phyloP scores from a whole-genome alignment of 64 coral and sea anemone genomes.

The Porites australiensis region DNA sequence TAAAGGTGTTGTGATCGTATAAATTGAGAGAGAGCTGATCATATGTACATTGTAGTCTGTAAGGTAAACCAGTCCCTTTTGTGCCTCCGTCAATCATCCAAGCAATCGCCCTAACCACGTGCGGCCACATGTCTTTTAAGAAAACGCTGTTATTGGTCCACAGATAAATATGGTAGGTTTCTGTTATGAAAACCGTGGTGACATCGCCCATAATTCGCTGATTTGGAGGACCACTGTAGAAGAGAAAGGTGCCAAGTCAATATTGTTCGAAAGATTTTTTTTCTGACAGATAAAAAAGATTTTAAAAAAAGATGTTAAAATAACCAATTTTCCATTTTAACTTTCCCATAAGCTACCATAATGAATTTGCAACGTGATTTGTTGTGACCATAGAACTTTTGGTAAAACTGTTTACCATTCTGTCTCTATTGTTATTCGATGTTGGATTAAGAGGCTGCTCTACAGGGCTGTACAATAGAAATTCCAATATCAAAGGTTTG shows the following conservation, averaged over 20 bases:
- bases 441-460: no score
- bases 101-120: slow-evolving; percentile 44
- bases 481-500: no score
- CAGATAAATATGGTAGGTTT: slow-evolving; percentile 73
- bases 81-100: slow-evolving; percentile 58
- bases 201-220: slow-evolving; percentile 34
- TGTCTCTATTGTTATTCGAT: no score
- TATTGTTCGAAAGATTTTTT: no score
- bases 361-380: no score
- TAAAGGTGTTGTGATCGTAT: slow-evolving; percentile 76
- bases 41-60: slow-evolving; percentile 62
- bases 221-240: neutral
- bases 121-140: slow-evolving; percentile 61
- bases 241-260: neutral
- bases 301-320: no score
- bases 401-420: no score
- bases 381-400: no score
- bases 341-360: no score
- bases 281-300: no score
- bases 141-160: slow-evolving; percentile 68
- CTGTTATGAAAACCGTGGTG: slow-evolving; percentile 17
- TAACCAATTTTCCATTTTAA: no score
- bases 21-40: slow-evolving; percentile 22
- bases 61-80: slow-evolving; percentile 57
- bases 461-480: no score